These are phyloP conservation scores for Conus canariensis DNA, from an alignment of 2,888 invertebrate species.

Conservation along the genomic window DNA sequence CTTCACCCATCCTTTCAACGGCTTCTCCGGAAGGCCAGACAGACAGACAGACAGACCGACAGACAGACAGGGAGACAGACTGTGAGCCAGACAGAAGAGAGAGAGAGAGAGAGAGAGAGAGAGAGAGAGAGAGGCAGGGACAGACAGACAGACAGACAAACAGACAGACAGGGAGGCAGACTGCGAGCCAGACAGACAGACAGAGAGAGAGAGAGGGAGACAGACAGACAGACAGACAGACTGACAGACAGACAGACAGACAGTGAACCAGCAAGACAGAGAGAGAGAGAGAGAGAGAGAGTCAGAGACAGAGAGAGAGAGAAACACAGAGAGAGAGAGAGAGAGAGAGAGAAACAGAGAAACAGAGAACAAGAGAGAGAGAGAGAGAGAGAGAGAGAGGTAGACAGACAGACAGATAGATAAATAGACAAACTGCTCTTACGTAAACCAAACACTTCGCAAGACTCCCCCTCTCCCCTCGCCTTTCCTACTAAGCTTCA, in stretches of 20 bases:
- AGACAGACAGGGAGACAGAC: neutral
- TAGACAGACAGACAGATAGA: neutral
- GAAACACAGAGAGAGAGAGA: neutral
- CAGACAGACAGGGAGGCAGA: neutral
- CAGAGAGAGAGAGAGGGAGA: neutral
- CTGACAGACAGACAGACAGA: neutral
- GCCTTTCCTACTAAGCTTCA: no score
- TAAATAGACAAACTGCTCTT: no score
- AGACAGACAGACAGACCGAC: neutral
- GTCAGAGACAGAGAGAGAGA: neutral
- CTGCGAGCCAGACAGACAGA: neutral
- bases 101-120: neutral
- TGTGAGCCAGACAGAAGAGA: neutral
- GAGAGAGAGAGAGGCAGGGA: neutral
- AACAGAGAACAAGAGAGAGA: neutral
- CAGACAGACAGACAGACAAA: neutral
- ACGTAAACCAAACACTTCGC: no score
- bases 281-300: neutral
- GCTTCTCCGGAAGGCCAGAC: neutral
- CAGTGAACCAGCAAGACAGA: neutral
- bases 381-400: neutral
- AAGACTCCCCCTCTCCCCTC: no score
- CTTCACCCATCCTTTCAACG: neutral
- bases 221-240: neutral
- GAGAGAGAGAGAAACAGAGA: no score